Conservation (phyloP, 2,113 vertebrate genomes). For the Phalacrocorax pelagicus region DNA sequence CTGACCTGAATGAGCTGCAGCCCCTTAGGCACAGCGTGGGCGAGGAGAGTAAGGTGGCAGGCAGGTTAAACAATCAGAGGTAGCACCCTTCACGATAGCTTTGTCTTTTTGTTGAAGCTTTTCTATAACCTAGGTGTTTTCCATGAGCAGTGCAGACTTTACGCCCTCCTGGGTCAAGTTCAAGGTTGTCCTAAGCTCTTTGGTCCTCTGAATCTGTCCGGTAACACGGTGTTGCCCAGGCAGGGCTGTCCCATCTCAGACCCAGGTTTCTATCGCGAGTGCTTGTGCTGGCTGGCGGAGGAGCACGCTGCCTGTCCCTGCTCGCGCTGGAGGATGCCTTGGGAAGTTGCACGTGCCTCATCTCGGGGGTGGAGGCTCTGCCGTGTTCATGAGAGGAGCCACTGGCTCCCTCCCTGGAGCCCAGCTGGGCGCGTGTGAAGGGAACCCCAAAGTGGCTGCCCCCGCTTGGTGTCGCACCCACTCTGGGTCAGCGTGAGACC, state of each 20-base stretch:
- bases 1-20: background rate
- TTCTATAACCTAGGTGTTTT: background rate
- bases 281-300: fast-evolving
- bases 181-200: background rate
- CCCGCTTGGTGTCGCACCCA: fast-evolving
- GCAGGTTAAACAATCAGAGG: fast-evolving
- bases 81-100: background rate
- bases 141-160: background rate
- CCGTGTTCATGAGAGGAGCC: fast-evolving
- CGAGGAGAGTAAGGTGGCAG: background rate
- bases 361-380: background rate
- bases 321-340: fast-evolving
- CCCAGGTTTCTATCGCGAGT: fast-evolving
- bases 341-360: fast-evolving
- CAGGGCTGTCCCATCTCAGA: background rate
- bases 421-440: fast-evolving
- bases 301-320: background rate
- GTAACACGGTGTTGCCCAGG: fast-evolving
- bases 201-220: fast-evolving
- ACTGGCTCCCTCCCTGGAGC: background rate
- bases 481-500: no score
- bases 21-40: background rate
- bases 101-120: background rate
- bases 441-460: background rate
- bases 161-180: background rate